These are phyloP conservation scores for Podilymbus podiceps DNA, from an alignment of 2,113 vertebrate species.

Conservation along the genomic window DNA sequence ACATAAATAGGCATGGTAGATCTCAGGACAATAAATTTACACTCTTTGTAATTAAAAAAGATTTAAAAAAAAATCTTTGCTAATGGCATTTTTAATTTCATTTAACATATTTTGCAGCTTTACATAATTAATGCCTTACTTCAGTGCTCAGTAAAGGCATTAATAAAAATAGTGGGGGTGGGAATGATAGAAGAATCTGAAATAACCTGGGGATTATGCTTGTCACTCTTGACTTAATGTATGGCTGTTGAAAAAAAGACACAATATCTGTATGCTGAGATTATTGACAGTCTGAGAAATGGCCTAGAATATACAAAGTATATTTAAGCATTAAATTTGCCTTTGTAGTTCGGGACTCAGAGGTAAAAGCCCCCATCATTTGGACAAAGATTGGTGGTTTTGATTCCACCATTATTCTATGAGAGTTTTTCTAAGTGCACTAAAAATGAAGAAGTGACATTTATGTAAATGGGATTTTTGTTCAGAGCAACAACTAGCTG, in stretches of 20 bases:
- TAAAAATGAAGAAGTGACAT: not conserved
- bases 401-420: slow-evolving; percentile 16
- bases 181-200: not conserved
- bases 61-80: not conserved
- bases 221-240: slow-evolving; percentile 38
- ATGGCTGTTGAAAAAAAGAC: not conserved
- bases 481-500: not conserved
- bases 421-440: not conserved
- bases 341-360: slow-evolving; percentile 25
- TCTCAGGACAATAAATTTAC: not conserved
- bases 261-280: not conserved
- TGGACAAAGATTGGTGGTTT: slow-evolving; percentile 41
- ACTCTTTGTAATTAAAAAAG: not conserved
- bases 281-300: slow-evolving; percentile 46
- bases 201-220: not conserved
- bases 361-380: slow-evolving; percentile 8
- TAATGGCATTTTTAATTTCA: not conserved
- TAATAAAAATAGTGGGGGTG: not conserved
- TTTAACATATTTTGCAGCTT: not conserved
- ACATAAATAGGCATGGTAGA: not conserved
- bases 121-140: not conserved
- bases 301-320: not conserved
- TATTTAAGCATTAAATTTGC: slow-evolving; percentile 27
- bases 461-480: not conserved
- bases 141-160: slow-evolving; percentile 28